Conservation (phyloP, 2,888 invertebrate species). For the Caenorhabditis macrosperma region DNA sequence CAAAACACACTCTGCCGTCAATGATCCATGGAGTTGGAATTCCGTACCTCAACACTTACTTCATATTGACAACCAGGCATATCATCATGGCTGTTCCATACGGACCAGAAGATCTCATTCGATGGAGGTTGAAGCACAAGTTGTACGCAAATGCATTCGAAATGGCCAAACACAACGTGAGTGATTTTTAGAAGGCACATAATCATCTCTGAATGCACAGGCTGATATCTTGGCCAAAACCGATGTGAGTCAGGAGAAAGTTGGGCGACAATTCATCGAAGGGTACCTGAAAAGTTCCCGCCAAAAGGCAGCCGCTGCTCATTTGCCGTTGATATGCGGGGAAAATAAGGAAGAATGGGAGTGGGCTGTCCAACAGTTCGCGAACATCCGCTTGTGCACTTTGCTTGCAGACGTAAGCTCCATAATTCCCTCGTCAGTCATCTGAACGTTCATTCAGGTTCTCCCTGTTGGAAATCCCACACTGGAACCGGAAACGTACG, state of each 20-base stretch:
- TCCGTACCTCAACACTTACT: constrained; percentile 72
- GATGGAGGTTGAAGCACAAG: constrained; percentile 77
- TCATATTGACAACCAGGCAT: constrained; percentile 70
- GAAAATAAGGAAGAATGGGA: constrained; percentile 78
- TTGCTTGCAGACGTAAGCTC: constrained; percentile 64
- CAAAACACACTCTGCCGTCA: constrained; percentile 52
- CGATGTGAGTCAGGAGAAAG: constrained; percentile 49
- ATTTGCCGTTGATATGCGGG: constrained; percentile 65
- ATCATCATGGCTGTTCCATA: constrained; percentile 78
- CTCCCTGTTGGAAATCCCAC: constrained; percentile 75
- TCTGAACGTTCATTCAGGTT: constrained; percentile 50
- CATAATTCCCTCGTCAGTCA: background rate
- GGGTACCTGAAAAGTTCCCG: constrained; percentile 62
- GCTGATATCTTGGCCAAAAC: constrained; percentile 50
- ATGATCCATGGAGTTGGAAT: constrained; percentile 63
- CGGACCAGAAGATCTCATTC: constrained; percentile 73
- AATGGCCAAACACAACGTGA: constrained; percentile 67
- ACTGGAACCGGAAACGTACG: constrained; percentile 78
- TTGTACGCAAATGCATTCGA: constrained; percentile 72
- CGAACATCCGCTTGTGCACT: constrained; percentile 59
- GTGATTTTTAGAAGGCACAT: too few relatives aligned
- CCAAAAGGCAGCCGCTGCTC: constrained; percentile 63
- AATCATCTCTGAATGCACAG: too few relatives aligned
- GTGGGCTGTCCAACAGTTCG: constrained; percentile 75
- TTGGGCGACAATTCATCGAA: constrained; percentile 72